These are phyloP conservation scores for Lochmaea crataegi DNA, from an alignment of 2,888 invertebrate genomes.

Conservation along the genomic window DNA sequence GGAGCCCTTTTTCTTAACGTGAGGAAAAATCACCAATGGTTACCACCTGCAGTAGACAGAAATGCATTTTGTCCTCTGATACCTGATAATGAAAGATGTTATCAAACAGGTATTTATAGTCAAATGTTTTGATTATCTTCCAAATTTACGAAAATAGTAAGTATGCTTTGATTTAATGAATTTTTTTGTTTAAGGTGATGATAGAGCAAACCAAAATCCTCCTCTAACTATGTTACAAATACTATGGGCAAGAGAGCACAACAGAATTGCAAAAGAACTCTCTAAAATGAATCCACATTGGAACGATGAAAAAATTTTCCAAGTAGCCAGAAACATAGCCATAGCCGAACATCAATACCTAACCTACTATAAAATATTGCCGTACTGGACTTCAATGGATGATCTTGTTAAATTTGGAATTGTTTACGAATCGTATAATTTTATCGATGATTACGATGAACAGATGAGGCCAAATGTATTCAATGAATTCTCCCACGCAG, in stretches of 20 bases:
- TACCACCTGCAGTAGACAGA: conserved; percentile 52
- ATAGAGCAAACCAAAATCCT: conserved; percentile 62
- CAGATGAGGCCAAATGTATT: conserved; percentile 57
- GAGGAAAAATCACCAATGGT: conserved; percentile 56
- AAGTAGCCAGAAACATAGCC: conserved; percentile 64
- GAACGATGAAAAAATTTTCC: conserved; percentile 65
- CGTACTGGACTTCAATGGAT: conserved; percentile 31
- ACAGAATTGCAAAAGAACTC: conserved; percentile 62
- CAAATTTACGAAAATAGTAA: background rate
- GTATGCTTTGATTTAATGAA: background rate
- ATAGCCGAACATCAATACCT: conserved; percentile 72
- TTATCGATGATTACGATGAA: conserved; percentile 42
- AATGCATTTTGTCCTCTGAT: conserved; percentile 16
- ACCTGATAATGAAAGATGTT: conserved; percentile 33
- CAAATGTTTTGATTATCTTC: background rate
- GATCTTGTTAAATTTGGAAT: conserved; percentile 25
- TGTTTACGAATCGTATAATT: conserved; percentile 30
- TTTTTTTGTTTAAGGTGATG: conserved; percentile 56
- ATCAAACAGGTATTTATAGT: conserved; percentile 32
- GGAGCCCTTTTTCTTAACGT: conserved; percentile 56
- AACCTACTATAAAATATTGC: conserved; percentile 80
- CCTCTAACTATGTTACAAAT: conserved; percentile 64
- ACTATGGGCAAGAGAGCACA: conserved; percentile 65
- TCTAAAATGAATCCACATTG: conserved; percentile 65
- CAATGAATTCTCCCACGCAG: conserved; percentile 61